Base-by-base conservation (phyloP, 2,888 invertebrate genomes). In the Scaptomyza tumidula region DNA sequence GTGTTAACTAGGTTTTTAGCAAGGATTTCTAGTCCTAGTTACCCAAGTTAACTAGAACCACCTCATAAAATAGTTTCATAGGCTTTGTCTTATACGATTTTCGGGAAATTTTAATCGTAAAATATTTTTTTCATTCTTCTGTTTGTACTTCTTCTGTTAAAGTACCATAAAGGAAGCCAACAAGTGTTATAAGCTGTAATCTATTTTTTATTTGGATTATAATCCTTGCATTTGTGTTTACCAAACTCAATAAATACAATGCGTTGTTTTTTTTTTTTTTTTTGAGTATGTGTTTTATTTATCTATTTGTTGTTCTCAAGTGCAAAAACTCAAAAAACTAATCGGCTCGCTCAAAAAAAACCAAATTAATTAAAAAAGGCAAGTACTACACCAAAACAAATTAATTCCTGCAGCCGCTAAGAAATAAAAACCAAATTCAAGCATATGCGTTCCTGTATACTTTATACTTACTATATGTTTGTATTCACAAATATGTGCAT, bases 341-440 rank as follows among this genome's bases (percentile, higher is more conserved):
- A 78, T 78, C 82, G 78, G 78, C 78, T 74, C 71, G 75, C 62
- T 63, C 43, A 67, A 78, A 35, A 35, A 14, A 62, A 39, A 66
- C 49, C 48, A 63, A 54, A 60, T 61, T 35, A 9, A 16, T 10
- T 1, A n/a, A 31, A 39, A 39, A 24, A 48, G 58, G 54, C 58
- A 58, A 53, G 19, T 24, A 41, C 56, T 44, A 37, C 39, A 54
- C 29, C 19, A 19, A 11, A 53, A 57, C 19, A 11, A 24, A 39
- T 41, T 48, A 62, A 71, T 50, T 41, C 39, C 53, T 27, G 59
- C 75, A 48, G 71, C 63, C 46, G 71, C 72, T 60, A 48, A 35
- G 49, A 31, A 53, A 9, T 24, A 24, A 48, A 35, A 41, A 10
- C 11, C 27, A 27, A 52, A 16, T 27, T 33, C 27, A 39, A 55